phyloP scores from a whole-genome alignment of 2,113 vertebrate genomes.

The Cavia porcellus region DNA sequence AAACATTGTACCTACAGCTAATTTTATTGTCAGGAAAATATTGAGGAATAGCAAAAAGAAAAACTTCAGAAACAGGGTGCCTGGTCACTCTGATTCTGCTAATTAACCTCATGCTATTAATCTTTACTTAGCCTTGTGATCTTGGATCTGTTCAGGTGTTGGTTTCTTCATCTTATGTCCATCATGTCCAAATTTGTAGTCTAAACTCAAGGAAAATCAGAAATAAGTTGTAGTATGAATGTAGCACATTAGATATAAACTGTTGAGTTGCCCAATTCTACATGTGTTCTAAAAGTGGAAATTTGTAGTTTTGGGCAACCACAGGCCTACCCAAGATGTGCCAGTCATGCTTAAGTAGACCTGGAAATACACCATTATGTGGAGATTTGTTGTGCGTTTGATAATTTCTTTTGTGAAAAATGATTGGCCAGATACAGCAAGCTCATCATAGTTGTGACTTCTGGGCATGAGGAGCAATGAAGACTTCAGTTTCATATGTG shows the following conservation, averaged over 20 bases:
- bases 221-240: neutral
- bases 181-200: neutral
- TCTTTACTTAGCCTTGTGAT: constrained; percentile 49
- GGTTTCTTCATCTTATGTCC: neutral
- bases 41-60: constrained; percentile 10
- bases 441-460: neutral
- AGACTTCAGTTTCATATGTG: constrained; percentile 38
- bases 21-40: constrained; percentile 21
- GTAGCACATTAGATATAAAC: neutral
- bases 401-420: constrained; percentile 8
- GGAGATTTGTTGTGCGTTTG: neutral
- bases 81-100: neutral
- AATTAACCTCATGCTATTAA: neutral
- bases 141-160: constrained; percentile 21
- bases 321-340: neutral
- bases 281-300: neutral
- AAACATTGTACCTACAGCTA: neutral
- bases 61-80: neutral
- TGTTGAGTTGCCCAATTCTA: neutral
- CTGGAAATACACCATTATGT: neutral
- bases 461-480: neutral
- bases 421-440: neutral
- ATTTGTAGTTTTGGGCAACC: neutral
- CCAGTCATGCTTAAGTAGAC: neutral
- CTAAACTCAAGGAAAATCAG: neutral